Evolutionary conservation across 1,140 invertebrate species (phyloP).

Genomic region (Neuroterus valhalla): DNA sequence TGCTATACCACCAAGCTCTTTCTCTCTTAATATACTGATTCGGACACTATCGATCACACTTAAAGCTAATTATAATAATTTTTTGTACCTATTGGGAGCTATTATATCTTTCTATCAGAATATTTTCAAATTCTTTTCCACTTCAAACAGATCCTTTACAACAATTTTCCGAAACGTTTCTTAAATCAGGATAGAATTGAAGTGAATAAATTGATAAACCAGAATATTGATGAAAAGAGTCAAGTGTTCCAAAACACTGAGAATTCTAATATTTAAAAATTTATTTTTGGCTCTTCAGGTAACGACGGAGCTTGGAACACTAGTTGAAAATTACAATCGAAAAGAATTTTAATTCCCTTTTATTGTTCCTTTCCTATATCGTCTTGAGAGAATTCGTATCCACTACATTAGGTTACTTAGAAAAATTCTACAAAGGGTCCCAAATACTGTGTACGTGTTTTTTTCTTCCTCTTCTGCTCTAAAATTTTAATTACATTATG

Average conservation of each 20-base stretch:
- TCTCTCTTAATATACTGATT: slow-evolving; percentile 36
- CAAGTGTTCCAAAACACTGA: too few species aligned
- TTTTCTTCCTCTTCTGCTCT: slow-evolving; percentile 13
- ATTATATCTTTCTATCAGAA: slow-evolving; percentile 31
- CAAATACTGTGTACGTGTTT: slow-evolving; percentile 45
- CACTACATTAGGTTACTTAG: slow-evolving; percentile 10
- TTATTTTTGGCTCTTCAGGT: background rate
- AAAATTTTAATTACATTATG: slow-evolving; percentile 32
- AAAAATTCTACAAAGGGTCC: slow-evolving; percentile 50
- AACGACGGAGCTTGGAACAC: background rate
- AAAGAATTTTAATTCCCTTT: background rate
- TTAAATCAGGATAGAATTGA: too few species aligned
- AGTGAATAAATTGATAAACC: too few species aligned
- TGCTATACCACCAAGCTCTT: slow-evolving; percentile 16
- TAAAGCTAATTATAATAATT: slow-evolving; percentile 41
- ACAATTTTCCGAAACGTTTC: background rate
- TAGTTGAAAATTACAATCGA: background rate
- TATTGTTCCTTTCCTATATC: slow-evolving; percentile 1
- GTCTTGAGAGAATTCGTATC: slow-evolving; percentile 14
- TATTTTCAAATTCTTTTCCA: background rate
- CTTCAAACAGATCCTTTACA: slow-evolving; percentile 10
- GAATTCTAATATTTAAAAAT: too few species aligned
- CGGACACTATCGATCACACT: slow-evolving; percentile 43
- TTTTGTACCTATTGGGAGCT: slow-evolving; percentile 42
- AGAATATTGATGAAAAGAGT: too few species aligned